Evolutionary conservation across 2,797 vertebrate species (phyloP), one percentile per base, ranked within the genome.

Genomic region (Rhynchotus rufescens): DNA sequence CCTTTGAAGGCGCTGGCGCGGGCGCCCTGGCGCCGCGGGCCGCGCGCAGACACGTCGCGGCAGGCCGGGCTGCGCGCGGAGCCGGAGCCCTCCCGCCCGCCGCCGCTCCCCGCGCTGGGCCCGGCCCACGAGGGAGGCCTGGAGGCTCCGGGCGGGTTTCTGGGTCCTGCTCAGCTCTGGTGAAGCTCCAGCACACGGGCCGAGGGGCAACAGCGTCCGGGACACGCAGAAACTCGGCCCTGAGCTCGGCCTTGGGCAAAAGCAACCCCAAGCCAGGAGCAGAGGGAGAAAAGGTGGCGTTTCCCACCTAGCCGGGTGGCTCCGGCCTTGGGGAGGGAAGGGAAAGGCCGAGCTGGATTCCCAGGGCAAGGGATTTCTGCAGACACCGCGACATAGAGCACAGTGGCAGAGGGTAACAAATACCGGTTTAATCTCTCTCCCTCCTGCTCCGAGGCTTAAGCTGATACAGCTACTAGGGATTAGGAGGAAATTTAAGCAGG

Each of bases 401-500:
- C 57, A 0, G 76, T 73, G 56, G 76, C 90, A 85, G 75, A 80
- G 59, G 42, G 52, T 87, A 84, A 92, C 72, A 78, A 94, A 96
- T 80, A 47, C 45, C 45, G 5, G 45, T 45, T 47, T 47, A 47
- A 47, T 47, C 45, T 47, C 21, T 23, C 45, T 47, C 45, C 45
- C 88, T 94, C 79, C 57, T 0, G 30, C 88, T 94, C 86, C 2
- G 9, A 66, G 67, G 91, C 81, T 96, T 96, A 96, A 91, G 26
- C 81, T 90, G 86, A 96, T 62, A 94, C 3, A 90, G 90, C 88
- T 92, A 93, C 62, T 38, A 83, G 81, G 79, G 94, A 95, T 96
- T 94, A 94, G 76, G 69, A 80, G 61, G 34, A 94, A 92, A 94
- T 83, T 75, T 54, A 80, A 76, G 76, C 40, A 68, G n/a, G 61